These are phyloP conservation scores for Enteromius paludinosus DNA, from an alignment of 2,797 vertebrate genomes.

Conservation along the genomic window DNA sequence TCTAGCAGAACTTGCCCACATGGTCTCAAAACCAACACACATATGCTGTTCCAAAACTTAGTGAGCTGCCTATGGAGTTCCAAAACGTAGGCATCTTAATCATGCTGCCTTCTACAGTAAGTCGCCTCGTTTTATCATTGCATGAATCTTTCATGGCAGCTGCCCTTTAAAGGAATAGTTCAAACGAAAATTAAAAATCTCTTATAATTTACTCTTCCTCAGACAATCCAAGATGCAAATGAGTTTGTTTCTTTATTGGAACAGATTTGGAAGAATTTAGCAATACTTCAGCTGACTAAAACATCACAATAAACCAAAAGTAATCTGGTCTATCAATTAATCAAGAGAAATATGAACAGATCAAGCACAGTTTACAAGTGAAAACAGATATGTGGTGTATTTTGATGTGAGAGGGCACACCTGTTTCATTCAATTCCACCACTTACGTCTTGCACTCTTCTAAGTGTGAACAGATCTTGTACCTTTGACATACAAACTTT, in stretches of 20 bases:
- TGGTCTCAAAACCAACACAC: background rate
- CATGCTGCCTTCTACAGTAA: background rate
- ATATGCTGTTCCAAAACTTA: background rate
- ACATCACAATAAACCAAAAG: background rate
- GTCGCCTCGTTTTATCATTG: background rate
- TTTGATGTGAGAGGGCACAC: background rate
- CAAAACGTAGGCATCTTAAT: slow-evolving; percentile 1
- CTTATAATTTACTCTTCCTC: background rate
- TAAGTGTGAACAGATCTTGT: background rate
- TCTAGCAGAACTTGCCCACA: background rate
- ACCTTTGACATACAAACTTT: background rate
- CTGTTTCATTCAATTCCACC: background rate
- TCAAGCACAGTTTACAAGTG: background rate
- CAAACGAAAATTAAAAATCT: background rate
- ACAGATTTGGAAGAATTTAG: background rate
- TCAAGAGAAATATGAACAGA: background rate
- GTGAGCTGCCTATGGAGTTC: background rate
- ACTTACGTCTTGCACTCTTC: background rate
- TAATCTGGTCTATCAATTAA: background rate
- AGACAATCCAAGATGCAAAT: background rate
- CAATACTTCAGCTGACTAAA: background rate
- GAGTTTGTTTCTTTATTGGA: background rate
- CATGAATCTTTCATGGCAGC: background rate
- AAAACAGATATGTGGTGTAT: background rate
- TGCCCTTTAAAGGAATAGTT: background rate